Base-by-base conservation (phyloP, 1,140 invertebrate genomes). In the Meloidogyne hapla region DNA sequence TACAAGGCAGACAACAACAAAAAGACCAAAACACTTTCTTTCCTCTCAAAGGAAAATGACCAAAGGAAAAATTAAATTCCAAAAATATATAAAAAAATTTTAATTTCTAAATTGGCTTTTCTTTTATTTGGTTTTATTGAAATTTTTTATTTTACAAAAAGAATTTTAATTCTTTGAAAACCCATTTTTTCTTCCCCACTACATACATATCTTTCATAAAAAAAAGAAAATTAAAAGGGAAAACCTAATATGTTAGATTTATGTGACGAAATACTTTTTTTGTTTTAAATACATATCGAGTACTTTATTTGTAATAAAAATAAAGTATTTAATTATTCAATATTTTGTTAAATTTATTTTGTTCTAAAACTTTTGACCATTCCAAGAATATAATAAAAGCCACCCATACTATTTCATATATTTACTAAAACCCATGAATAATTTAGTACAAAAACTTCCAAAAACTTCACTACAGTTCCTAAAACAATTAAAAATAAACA, bases 1-100 rank as follows among this genome's bases (percentile, higher is more conserved):
- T 56, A n/a, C 48, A 56, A 21, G 48, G 48, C 48, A 56, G 48
- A 56, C 48, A 56, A 56, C 48, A 56, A 56, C 48, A 56, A 56
- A 56, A 56, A 56, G 48, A 56, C 48, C 48, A 56, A 56, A 56
- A 56, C 18, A n/a, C 48, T n/a, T n/a, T 56, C 18, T 56, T n/a
- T 56, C n/a, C n/a, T n/a, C 2, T 15, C 0, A 10, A 42, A 6
- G 18, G 12, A 13, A 56, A 56, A 56, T 56, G 48, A 56, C 48
- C 48, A 56, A n/a, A 56, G n/a, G 18, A 56, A n/a, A 56, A 56
- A n/a, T n/a, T n/a, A n/a, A 56, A 56, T 18, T 15, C 48, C 48
- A 56, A 21, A 56, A 56, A n/a, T 56, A 56, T 0, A 21, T n/a
- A 1, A 6, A 56, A 56, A 13, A 21, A 56, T 21, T 18, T 56